Conservation (phyloP, 2,888 invertebrate species). For the Teinopalpus imperialis region DNA sequence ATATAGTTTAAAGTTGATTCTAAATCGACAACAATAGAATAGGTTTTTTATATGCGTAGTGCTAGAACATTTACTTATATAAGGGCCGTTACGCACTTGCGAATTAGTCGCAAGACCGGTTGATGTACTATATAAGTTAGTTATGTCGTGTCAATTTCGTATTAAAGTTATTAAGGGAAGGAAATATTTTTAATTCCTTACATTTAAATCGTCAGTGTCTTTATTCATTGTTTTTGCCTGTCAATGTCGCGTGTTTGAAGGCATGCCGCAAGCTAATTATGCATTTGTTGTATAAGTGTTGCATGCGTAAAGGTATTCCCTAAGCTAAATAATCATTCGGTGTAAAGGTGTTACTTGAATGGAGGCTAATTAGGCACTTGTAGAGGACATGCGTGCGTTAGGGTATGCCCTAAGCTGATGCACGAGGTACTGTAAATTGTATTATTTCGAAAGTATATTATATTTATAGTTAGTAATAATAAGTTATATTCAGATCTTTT, state of each 20-base stretch:
- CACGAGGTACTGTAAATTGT: too few species aligned
- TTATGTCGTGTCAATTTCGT: constrained; percentile 19
- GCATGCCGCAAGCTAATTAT: too few species aligned
- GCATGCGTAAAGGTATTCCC: constrained; percentile 2
- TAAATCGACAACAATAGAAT: constrained; percentile 33
- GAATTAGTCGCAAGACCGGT: not conserved
- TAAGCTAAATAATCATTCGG: too few species aligned
- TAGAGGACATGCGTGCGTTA: too few species aligned
- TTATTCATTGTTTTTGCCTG: not conserved
- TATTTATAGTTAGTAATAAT: too few species aligned
- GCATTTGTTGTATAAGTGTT: too few species aligned
- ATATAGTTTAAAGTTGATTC: constrained; percentile 32
- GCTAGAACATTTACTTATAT: constrained; percentile 33
- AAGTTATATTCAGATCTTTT: too few species aligned
- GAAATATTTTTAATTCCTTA: not conserved
- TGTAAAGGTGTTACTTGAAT: too few species aligned
- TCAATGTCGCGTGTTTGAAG: too few species aligned
- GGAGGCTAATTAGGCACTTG: too few species aligned
- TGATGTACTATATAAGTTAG: not conserved
- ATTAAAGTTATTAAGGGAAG: not conserved
- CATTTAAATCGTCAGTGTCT: not conserved
- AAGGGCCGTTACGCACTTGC: constrained; percentile 23
- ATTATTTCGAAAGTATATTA: too few species aligned
- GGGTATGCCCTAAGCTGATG: too few species aligned
- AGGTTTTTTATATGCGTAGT: constrained; percentile 35